Evolutionary conservation across 2,113 vertebrate species (phyloP).

Genomic region (Etia nguti): DNA sequence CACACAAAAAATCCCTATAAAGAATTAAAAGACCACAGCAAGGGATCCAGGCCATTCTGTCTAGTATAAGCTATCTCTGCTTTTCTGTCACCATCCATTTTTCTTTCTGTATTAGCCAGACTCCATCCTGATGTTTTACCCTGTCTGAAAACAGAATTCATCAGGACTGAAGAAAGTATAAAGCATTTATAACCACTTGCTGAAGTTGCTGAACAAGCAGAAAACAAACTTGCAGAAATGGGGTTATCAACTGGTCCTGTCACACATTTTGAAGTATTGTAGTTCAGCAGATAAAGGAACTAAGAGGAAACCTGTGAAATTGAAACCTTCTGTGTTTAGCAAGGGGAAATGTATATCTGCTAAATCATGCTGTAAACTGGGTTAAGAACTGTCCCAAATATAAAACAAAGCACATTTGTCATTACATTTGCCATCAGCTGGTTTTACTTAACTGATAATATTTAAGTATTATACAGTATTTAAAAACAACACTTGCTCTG

Average conservation of each 20-base stretch:
- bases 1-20: background rate
- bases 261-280: background rate
- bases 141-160: background rate
- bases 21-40: slow-evolving; percentile 1
- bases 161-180: background rate
- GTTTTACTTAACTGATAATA: background rate
- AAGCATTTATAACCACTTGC: background rate
- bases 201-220: background rate
- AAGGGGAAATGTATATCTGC: background rate
- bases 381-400: background rate
- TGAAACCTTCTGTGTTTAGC: background rate
- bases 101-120: background rate
- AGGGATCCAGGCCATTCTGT: background rate
- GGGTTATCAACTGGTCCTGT: background rate
- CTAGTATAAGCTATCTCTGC: background rate
- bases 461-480: background rate
- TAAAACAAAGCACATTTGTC: background rate
- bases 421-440: background rate
- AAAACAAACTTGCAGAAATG: background rate
- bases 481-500: background rate
- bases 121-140: background rate
- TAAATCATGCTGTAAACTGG: background rate
- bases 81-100: background rate
- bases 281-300: background rate
- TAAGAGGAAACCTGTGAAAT: background rate